These are phyloP conservation scores for Ernsta delagoae DNA, from an alignment of 2,888 invertebrate genomes.

Conservation along the genomic window DNA sequence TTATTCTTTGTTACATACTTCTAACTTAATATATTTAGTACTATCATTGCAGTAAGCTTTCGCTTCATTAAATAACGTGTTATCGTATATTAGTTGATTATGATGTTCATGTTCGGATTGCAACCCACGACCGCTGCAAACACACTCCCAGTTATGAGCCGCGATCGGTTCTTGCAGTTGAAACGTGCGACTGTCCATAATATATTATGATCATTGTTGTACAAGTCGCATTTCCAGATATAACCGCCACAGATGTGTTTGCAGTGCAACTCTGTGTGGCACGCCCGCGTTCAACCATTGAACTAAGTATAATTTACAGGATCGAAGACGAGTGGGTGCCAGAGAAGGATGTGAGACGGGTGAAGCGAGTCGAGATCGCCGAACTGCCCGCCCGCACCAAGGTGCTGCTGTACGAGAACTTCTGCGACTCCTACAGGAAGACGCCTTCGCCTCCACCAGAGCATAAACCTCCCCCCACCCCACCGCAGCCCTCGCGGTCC, in stretches of 20 bases:
- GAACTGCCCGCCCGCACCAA: constrained; percentile 77
- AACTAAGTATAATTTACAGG: constrained; percentile 75
- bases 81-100: no score
- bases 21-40: no score
- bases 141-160: no score
- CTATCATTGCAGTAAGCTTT: no score
- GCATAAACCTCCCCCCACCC: constrained; percentile 39
- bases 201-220: no score
- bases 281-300: constrained; percentile 31
- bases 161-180: not conserved
- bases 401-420: constrained; percentile 80
- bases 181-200: no score
- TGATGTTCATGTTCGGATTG: no score
- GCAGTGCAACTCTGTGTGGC: constrained; percentile 76
- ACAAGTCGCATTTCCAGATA: constrained; percentile 2
- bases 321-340: constrained; percentile 94
- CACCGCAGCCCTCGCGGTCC: constrained; percentile 47
- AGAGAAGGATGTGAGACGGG: constrained; percentile 87
- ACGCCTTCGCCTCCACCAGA: constrained; percentile 49
- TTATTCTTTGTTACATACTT: no score
- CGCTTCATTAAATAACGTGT: no score
- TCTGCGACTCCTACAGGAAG: constrained; percentile 69
- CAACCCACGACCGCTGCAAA: no score
- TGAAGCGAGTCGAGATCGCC: constrained; percentile 86
- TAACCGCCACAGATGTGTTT: constrained; percentile 59